phyloP scores from a whole-genome alignment of 2,888 invertebrate species.

The Calameuta idolon region DNA sequence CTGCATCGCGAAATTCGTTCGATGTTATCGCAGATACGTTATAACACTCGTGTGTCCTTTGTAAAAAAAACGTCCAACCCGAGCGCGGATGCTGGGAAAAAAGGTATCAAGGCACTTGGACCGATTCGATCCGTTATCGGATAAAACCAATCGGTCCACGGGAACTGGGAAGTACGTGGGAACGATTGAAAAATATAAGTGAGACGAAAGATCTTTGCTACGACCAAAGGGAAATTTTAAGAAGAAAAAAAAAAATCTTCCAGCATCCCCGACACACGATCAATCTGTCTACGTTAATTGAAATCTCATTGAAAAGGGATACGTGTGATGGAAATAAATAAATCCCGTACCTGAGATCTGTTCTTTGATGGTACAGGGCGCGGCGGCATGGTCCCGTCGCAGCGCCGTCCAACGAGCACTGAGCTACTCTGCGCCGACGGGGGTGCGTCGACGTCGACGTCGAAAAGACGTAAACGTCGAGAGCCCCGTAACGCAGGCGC shows the following conservation, averaged over 20 bases:
- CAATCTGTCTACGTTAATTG: neutral
- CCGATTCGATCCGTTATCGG: neutral
- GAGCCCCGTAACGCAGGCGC: slow-evolving; percentile 26
- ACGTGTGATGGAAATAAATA: neutral
- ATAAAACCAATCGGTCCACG: neutral
- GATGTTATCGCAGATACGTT: slow-evolving; percentile 1
- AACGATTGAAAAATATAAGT: neutral
- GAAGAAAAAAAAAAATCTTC: too few relatives aligned
- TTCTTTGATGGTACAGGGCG: slow-evolving; percentile 59
- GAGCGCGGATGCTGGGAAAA: neutral
- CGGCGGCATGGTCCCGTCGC: slow-evolving; percentile 65
- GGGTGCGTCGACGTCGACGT: slow-evolving; percentile 59
- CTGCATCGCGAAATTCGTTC: slow-evolving; percentile 46
- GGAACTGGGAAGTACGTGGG: neutral
- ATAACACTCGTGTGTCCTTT: neutral
- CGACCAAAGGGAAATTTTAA: neutral
- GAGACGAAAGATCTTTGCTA: neutral
- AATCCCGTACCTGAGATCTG: slow-evolving; percentile 57
- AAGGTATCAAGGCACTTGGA: neutral
- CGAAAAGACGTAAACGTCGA: slow-evolving; percentile 55
- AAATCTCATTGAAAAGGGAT: neutral
- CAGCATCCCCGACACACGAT: neutral
- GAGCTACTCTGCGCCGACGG: slow-evolving; percentile 60
- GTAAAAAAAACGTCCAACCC: neutral
- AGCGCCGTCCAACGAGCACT: slow-evolving; percentile 65